Base-by-base conservation (phyloP, 2,888 invertebrate species). In the Mesopsocus fuscifrons region DNA sequence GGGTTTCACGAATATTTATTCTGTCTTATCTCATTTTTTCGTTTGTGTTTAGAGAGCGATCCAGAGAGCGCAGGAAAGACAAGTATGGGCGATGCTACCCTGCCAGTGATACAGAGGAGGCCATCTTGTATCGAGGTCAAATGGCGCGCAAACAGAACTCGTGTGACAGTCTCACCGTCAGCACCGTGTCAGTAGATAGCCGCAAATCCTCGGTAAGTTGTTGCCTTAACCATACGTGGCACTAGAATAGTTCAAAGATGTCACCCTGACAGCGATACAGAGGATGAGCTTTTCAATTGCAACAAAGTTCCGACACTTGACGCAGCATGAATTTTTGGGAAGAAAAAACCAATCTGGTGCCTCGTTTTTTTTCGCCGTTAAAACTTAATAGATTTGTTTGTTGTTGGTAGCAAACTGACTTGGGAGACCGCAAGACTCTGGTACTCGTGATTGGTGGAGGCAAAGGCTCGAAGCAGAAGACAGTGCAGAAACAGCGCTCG, bases 401-500 rank as follows among this genome's bases (percentile, higher is more conserved):
- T n/a, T n/a, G n/a, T n/a, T n/a, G n/a, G 8, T 49, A 51, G 6
- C 42, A 50, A 44, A 13, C 38, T 23, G 50, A 44, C 49, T 49
- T 9, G 50, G 49, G 32, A 33, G 22, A 52, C 47, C 59, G 57
- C 49, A 67, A 71, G 54, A 69, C 69, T 2, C 54, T 69, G 41
- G 66, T 70, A 15, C 62, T 71, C 33, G 64, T 71, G 18, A 66
- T 69, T 13, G 50, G 49, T 16, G 11, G 32, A 16, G 20, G 16
- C 18, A 26, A 26, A 26, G 46, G 50, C 52, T 45, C 52, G 52
- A 42, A 46, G 23, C 22, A 45, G 34, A 46, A 34, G 44, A 44
- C 68, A 47, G 67, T 70, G 43, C 69, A 69, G 53, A 72, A 72
- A 52, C 71, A 72, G 54, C 60, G 71, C 34, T 71, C 70, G 44